phyloP scores from a whole-genome alignment of 2,113 vertebrate species.

The Paramormyrops kingsleyae region DNA sequence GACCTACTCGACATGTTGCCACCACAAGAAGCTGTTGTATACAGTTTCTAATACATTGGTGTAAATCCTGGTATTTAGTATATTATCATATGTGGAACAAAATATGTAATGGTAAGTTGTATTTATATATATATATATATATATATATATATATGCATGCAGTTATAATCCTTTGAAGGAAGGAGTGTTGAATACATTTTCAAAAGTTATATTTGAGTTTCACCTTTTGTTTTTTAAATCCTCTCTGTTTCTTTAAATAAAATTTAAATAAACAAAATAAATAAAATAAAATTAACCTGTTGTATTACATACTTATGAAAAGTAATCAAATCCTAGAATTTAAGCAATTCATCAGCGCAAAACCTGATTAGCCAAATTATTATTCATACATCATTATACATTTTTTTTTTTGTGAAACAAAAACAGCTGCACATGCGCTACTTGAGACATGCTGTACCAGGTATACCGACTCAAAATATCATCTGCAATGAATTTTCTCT shows the following conservation, averaged over 20 bases:
- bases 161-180: background rate
- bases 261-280: too few relatives aligned
- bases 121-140: background rate
- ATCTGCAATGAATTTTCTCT: background rate
- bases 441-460: background rate
- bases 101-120: background rate
- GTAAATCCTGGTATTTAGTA: background rate
- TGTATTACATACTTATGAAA: background rate
- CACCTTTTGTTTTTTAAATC: background rate
- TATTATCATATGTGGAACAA: background rate
- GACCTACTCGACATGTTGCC: background rate
- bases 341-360: background rate
- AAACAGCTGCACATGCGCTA: background rate
- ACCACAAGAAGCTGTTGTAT: background rate
- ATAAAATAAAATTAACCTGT: background rate
- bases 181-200: background rate
- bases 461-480: background rate
- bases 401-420: background rate
- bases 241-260: background rate
- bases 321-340: background rate
- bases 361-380: background rate
- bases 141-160: background rate
- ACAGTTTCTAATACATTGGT: background rate
- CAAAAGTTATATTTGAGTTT: background rate
- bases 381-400: background rate